These are phyloP conservation scores for Cinclus mexicanus DNA, from an alignment of 2,113 vertebrate species.

Conservation along the genomic window DNA sequence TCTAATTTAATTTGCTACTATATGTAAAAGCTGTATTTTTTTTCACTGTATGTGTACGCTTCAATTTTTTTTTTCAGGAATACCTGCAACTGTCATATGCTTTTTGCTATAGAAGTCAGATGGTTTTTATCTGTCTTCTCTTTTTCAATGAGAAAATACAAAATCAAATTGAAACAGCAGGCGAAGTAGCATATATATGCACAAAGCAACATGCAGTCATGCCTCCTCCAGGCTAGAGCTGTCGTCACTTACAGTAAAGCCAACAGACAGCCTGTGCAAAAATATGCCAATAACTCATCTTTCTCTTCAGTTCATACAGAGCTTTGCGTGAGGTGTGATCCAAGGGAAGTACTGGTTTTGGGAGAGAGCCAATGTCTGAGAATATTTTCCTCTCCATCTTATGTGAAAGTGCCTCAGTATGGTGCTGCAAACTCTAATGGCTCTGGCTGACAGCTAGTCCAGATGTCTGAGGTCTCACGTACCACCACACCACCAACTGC, in stretches of 20 bases:
- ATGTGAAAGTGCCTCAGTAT: constrained; percentile 11
- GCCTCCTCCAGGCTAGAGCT: background rate
- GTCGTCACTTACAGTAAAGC: constrained; percentile 13
- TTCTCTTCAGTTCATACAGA: constrained; percentile 36
- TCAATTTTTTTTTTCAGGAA: background rate
- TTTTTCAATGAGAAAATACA: constrained; percentile 12
- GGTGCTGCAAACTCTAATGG: background rate
- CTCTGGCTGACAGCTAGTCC: constrained; percentile 18
- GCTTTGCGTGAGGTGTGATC: background rate
- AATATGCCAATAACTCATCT: background rate
- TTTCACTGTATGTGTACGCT: background rate
- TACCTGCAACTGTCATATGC: background rate
- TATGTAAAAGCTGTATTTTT: fast-evolving
- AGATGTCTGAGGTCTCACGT: constrained; percentile 23
- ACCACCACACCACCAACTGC: constrained; percentile 19
- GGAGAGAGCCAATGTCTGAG: constrained; percentile 10
- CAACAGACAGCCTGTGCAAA: constrained; percentile 9
- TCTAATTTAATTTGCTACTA: background rate
- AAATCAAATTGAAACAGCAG: constrained; percentile 42
- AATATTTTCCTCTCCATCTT: constrained; percentile 44
- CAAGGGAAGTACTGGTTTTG: constrained; percentile 6
- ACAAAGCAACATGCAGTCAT: background rate
- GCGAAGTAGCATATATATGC: background rate
- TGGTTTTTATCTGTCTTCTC: background rate
- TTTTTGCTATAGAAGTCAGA: background rate